These are phyloP conservation scores for Anguilla megastoma DNA, from an alignment of 2,797 vertebrate genomes.

Conservation along the genomic window DNA sequence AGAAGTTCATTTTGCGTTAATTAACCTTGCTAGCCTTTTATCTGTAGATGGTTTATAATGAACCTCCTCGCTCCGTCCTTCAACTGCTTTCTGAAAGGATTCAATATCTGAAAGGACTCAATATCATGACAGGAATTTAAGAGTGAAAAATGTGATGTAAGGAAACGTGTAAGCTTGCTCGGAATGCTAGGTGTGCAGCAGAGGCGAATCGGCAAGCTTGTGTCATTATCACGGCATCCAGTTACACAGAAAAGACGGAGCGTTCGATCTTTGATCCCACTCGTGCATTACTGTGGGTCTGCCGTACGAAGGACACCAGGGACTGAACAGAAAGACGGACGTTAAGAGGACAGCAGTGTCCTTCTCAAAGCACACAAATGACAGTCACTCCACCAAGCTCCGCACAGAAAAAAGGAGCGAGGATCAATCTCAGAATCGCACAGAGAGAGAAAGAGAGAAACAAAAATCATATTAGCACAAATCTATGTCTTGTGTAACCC, in stretches of 20 bases:
- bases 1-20: neutral
- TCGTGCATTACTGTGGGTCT: neutral
- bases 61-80: neutral
- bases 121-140: neutral
- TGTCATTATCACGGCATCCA: neutral
- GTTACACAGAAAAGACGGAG: neutral
- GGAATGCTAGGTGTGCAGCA: neutral
- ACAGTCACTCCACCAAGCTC: neutral
- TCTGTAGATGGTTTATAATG: neutral
- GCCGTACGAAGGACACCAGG: neutral
- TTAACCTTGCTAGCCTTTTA: neutral
- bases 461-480: neutral
- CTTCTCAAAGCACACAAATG: neutral
- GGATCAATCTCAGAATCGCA: neutral
- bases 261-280: neutral
- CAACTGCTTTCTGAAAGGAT: neutral
- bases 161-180: neutral
- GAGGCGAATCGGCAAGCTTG: neutral
- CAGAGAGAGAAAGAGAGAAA: conserved; percentile 4
- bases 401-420: neutral
- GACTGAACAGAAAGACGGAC: neutral
- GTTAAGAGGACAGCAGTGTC: neutral
- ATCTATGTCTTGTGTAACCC: neutral
- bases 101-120: neutral
- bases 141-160: neutral